Conservation (phyloP, 2,888 invertebrate species). For the Osedax fenrisi region DNA sequence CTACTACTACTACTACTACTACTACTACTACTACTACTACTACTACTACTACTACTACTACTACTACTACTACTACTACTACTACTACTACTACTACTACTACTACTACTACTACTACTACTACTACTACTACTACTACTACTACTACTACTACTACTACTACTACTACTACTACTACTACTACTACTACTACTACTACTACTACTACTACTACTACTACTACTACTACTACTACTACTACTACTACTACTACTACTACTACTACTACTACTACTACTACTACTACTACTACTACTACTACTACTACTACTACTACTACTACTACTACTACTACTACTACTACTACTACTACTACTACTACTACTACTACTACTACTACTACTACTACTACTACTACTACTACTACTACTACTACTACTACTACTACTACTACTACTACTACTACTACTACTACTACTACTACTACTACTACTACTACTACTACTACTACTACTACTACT, state of each 20-base stretch:
- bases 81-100: neutral
- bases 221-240: constrained; percentile 9
- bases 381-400: no score
- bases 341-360: neutral
- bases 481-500: no score
- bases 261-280: neutral
- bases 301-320: neutral
- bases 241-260: neutral
- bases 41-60: neutral
- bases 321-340: neutral
- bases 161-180: constrained; percentile 16
- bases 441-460: no score
- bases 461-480: no score
- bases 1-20: neutral
- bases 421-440: no score
- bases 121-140: constrained; percentile 8
- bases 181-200: constrained; percentile 16
- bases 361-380: neutral
- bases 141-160: constrained; percentile 16
- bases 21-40: neutral
- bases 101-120: neutral
- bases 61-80: neutral
- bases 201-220: constrained; percentile 13
- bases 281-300: neutral
- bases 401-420: no score